Evolutionary conservation across 2,113 vertebrate genomes (phyloP).

Genomic region (Semnornis frantzii): DNA sequence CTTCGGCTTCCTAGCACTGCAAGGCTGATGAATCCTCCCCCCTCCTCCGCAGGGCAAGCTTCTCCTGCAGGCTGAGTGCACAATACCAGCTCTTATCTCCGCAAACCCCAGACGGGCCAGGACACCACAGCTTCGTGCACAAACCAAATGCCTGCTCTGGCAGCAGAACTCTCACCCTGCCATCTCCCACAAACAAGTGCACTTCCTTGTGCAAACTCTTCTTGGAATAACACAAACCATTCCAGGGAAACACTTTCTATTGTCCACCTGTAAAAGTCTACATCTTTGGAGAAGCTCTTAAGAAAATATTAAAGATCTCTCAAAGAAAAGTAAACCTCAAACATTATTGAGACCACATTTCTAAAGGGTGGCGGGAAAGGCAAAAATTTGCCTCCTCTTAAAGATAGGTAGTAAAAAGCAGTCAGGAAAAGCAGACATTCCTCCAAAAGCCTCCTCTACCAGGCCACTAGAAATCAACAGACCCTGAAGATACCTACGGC

Average conservation of each 20-base stretch:
- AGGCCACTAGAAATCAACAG: neutral
- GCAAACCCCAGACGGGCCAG: neutral
- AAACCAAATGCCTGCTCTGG: neutral
- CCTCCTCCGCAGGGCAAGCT: neutral
- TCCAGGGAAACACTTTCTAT: neutral
- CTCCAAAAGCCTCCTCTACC: neutral
- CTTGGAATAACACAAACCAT: neutral
- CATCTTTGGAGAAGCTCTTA: neutral
- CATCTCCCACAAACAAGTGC: neutral
- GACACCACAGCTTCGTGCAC: neutral
- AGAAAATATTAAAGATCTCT: neutral
- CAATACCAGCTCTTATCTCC: neutral
- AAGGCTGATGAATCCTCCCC: neutral
- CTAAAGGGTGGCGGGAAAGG: fast-evolving
- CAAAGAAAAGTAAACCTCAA: neutral
- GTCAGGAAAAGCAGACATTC: neutral
- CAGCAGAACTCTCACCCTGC: neutral
- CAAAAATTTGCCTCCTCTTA: neutral
- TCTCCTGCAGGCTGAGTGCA: neutral
- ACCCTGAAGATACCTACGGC: neutral
- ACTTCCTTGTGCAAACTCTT: neutral
- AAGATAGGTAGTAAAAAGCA: neutral
- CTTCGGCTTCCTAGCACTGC: neutral
- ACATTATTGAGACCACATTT: neutral
- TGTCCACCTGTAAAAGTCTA: neutral